phyloP scores from a whole-genome alignment of 1,140 invertebrate species.

The Aphelinus certus region DNA sequence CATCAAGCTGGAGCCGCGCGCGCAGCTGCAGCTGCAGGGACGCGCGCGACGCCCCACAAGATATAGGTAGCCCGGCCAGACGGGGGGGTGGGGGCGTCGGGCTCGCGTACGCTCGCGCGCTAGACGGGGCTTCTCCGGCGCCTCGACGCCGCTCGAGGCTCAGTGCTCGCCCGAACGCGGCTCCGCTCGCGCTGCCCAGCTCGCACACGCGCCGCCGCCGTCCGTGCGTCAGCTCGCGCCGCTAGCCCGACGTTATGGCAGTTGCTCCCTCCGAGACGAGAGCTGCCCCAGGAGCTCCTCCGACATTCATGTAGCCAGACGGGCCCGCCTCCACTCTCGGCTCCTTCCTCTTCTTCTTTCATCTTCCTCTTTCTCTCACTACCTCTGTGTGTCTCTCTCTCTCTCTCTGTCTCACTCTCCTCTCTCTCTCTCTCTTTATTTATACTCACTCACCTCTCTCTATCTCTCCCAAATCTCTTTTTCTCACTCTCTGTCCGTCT shows the following conservation, averaged over 20 bases:
- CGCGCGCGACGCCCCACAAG: conserved; percentile 28
- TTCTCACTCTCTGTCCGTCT: neutral
- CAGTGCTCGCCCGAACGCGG: conserved; percentile 63
- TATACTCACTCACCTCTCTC: conserved; percentile 1
- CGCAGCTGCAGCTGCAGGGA: neutral
- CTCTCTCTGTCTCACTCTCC: neutral
- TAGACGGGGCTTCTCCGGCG: conserved; percentile 13
- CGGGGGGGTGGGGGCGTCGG: conserved; percentile 36
- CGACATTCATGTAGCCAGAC: too few relatives aligned
- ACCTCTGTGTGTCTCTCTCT: neutral
- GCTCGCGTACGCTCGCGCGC: conserved; percentile 21
- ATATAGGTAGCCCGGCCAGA: neutral
- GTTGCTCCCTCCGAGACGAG: neutral
- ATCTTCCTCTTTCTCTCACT: conserved; percentile 1
- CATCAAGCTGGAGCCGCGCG: conserved; percentile 4
- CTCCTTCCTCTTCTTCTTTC: neutral
- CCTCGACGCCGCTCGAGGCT: conserved; percentile 44
- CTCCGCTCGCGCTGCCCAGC: conserved; percentile 46
- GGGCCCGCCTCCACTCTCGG: neutral
- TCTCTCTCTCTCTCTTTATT: neutral
- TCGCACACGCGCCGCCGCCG: neutral
- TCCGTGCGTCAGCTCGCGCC: neutral
- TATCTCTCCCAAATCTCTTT: conserved; percentile 6
- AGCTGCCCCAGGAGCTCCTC: too few relatives aligned
- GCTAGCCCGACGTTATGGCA: neutral